Conservation (phyloP, 2,113 vertebrate genomes). For the Aplodontia rufa region DNA sequence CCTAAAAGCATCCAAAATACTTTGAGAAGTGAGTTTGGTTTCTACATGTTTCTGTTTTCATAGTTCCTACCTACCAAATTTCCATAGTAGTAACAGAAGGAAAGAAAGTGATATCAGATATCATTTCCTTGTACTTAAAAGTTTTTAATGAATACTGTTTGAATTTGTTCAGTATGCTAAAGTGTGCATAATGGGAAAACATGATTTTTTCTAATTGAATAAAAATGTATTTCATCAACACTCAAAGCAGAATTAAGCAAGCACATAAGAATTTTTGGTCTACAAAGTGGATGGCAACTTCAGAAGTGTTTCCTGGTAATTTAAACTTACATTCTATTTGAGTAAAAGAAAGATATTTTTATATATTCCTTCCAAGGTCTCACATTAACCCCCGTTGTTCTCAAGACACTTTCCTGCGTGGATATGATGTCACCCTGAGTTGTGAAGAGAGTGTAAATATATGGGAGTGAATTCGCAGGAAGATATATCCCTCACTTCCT, state of each 20-base stretch:
- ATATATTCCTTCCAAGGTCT: neutral
- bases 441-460: neutral
- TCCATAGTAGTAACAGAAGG: neutral
- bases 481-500: neutral
- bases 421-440: neutral
- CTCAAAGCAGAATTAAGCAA: slow-evolving; percentile 9
- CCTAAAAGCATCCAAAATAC: slow-evolving; percentile 1
- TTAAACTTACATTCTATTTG: neutral
- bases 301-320: slow-evolving; percentile 11
- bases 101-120: neutral
- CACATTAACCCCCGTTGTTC: neutral
- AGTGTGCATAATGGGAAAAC: neutral
- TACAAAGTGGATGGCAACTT: neutral
- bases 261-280: neutral
- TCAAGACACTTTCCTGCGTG: neutral
- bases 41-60: slow-evolving; percentile 22
- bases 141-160: neutral
- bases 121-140: slow-evolving; percentile 8
- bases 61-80: neutral
- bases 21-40: slow-evolving; percentile 30
- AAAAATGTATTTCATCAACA: slow-evolving; percentile 25
- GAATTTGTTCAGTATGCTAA: neutral
- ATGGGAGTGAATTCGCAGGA: neutral
- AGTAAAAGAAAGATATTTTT: neutral
- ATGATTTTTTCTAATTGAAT: slow-evolving; percentile 7